Conservation (phyloP, 2,113 vertebrate genomes). For the Mastomys coucha region DNA sequence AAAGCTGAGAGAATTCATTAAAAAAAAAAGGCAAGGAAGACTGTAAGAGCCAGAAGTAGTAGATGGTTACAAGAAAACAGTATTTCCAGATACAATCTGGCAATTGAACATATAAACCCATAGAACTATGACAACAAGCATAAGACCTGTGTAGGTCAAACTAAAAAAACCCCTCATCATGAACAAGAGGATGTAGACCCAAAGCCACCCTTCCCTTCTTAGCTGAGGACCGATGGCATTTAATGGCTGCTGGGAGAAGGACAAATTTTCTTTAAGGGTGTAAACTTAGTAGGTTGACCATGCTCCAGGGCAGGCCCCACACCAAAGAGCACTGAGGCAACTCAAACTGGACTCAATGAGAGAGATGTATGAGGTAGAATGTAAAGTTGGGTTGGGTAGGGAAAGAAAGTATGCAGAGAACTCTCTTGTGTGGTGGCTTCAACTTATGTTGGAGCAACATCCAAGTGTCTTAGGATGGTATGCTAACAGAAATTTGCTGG, state of each 20-base stretch:
- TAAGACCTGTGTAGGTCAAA: background rate
- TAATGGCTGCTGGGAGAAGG: background rate
- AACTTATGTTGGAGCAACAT: background rate
- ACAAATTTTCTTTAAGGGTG: background rate
- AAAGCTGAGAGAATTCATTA: background rate
- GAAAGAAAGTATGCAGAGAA: background rate
- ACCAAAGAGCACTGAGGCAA: background rate
- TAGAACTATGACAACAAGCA: background rate
- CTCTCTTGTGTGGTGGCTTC: background rate
- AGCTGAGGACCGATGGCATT: background rate
- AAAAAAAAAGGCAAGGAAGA: background rate
- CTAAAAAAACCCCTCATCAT: background rate
- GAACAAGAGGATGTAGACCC: background rate
- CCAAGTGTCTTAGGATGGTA: background rate
- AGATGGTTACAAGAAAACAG: background rate
- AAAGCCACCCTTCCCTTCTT: background rate
- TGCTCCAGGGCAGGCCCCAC: background rate
- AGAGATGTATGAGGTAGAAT: background rate
- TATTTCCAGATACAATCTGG: background rate
- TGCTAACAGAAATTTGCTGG: background rate
- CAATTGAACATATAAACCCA: background rate
- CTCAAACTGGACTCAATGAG: background rate
- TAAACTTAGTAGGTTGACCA: background rate
- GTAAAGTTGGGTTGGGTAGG: too few relatives aligned
- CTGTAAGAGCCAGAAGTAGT: background rate